phyloP scores from a whole-genome alignment of 2,113 vertebrate genomes.

The Rattus norvegicus region DNA sequence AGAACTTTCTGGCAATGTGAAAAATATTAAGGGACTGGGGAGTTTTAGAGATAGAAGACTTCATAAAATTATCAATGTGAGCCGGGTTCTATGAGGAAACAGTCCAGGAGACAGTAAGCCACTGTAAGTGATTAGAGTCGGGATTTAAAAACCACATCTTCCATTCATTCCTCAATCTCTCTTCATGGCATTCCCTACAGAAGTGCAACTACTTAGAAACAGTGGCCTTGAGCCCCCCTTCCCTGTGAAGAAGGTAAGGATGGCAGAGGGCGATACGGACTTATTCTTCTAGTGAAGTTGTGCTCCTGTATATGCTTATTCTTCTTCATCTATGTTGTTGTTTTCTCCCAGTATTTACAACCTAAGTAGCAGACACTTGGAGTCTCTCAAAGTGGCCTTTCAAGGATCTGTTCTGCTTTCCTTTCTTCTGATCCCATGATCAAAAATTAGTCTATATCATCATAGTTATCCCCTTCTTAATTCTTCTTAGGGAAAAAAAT shows the following conservation, averaged over 20 bases:
- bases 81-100: conserved; percentile 10
- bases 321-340: not conserved
- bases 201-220: not conserved
- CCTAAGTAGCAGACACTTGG: not conserved
- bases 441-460: not conserved
- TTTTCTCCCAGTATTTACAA: conserved; percentile 28
- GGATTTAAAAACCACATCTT: not conserved
- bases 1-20: not conserved
- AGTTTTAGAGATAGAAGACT: not conserved
- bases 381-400: not conserved
- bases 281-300: not conserved
- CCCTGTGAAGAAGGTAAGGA: not conserved
- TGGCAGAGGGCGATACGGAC: not conserved
- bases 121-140: not conserved
- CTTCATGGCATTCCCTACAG: not conserved
- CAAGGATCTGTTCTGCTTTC: conserved; percentile 32
- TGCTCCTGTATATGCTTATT: not conserved
- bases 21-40: not conserved
- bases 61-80: not conserved
- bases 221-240: not conserved
- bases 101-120: not conserved
- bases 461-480: conserved; percentile 15
- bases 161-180: not conserved
- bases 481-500: not conserved
- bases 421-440: not conserved